Evolutionary conservation across 2,113 vertebrate genomes (phyloP), one percentile per base, ranked within the genome.

Genomic region (Hypocryptadius cinnamomeus): DNA sequence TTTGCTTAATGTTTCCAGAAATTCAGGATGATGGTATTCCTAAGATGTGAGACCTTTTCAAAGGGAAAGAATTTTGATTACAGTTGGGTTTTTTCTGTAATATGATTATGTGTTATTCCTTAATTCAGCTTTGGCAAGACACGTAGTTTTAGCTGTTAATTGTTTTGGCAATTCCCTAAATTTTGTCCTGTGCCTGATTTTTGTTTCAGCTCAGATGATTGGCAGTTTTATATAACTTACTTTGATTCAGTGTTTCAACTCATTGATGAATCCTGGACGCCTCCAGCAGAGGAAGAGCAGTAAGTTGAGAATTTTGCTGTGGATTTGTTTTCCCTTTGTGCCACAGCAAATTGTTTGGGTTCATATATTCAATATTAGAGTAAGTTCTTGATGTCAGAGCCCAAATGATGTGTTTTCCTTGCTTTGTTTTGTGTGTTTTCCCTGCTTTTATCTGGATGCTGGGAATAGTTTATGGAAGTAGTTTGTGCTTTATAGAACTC

Each of bases 181-280:
- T 87, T 83, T 85, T 94, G 19, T 92, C 79, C 57, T 92, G 50
- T 94, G 89, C 65, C 57, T 92, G 79, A 77, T 95, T 96, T 97
- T 96, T 97, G 91, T 97, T 98, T 53, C 85, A 99, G 99, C 97
- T 99, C 99, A 87, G 99, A 99, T 97, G 99, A 99, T 94, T 99
- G 99, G 99, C 99, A 99, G 97, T 99, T 99, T 97, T 99, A 99
- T 92, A 96, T 99, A 56, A 98, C 98, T 87, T 99, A 99, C 96
- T 99, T 99, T 64, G 99, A 99, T 97, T 99, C 99, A 53, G 97
- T 99, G 87, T 99, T 99, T 95, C 98, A 99, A 92, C 98, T 99
- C 68, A 98, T 99, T 27, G 99, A 99, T 94, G 97, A 98, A 93
- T 97, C 97, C 73, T 99, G 99, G 99, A 98, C 94, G 4, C 98